These are phyloP conservation scores for Corythoichthys haematopterus DNA, from an alignment of 2,113 vertebrate genomes.

Conservation along the genomic window DNA sequence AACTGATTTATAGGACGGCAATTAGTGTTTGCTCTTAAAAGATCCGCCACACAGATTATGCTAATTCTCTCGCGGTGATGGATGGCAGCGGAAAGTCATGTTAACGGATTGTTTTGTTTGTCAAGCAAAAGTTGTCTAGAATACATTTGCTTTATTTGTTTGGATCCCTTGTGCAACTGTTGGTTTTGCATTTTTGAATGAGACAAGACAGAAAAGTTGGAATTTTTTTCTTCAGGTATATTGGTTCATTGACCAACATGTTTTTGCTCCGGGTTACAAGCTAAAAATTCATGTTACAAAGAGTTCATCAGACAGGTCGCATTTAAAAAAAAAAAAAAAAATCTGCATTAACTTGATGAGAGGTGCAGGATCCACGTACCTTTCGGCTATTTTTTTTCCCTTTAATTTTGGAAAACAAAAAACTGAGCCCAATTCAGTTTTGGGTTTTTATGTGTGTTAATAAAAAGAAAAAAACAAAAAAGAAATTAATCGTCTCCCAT, in stretches of 20 bases:
- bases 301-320: background rate
- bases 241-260: background rate
- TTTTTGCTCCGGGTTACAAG: background rate
- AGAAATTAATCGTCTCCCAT: too few relatives aligned
- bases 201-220: background rate
- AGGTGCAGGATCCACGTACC: too few relatives aligned
- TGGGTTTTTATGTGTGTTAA: too few relatives aligned
- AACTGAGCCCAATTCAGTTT: too few relatives aligned
- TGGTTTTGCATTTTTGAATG: slow-evolving; percentile 40
- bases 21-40: slow-evolving; percentile 79
- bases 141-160: slow-evolving; percentile 66
- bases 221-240: background rate
- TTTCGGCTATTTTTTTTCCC: too few relatives aligned
- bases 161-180: slow-evolving; percentile 54
- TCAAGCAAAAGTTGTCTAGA: slow-evolving; percentile 64
- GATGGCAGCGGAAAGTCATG: slow-evolving; percentile 69
- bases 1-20: slow-evolving; percentile 80
- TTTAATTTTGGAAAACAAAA: too few relatives aligned
- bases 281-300: background rate
- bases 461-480: too few relatives aligned
- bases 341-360: too few relatives aligned
- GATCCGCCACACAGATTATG: slow-evolving; percentile 80
- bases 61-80: slow-evolving; percentile 76
- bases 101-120: slow-evolving; percentile 82
- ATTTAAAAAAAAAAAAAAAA: too few relatives aligned